These are phyloP conservation scores for Hydraecia micacea DNA, from an alignment of 2,888 invertebrate species.

Conservation along the genomic window DNA sequence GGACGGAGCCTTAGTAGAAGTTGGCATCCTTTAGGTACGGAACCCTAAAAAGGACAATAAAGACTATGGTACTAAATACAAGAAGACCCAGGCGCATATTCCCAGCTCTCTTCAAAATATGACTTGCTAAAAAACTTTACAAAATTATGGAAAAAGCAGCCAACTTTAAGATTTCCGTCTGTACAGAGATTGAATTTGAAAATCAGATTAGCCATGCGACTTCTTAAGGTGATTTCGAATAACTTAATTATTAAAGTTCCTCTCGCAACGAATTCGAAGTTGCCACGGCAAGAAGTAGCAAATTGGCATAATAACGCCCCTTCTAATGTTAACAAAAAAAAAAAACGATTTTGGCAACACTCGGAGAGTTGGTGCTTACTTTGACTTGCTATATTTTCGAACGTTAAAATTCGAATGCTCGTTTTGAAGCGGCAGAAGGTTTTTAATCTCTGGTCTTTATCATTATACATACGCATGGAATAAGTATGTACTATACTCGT, in stretches of 20 bases:
- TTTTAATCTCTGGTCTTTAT: slow-evolving; percentile 26
- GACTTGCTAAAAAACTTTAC: slow-evolving; percentile 20
- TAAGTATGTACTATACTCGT: not conserved
- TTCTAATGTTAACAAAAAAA: slow-evolving; percentile 47
- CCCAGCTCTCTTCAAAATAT: not conserved
- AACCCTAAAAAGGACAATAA: too few species aligned
- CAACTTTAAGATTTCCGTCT: slow-evolving; percentile 27
- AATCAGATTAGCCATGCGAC: slow-evolving; percentile 62
- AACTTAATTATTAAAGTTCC: slow-evolving; percentile 67
- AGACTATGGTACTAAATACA: too few species aligned
- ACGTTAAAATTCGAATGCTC: slow-evolving; percentile 5
- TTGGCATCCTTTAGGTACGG: too few species aligned
- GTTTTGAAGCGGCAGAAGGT: slow-evolving; percentile 15
- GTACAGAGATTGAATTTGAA: slow-evolving; percentile 59
- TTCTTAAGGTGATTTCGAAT: slow-evolving; percentile 60
- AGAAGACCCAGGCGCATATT: too few species aligned
- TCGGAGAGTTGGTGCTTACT: slow-evolving; percentile 19
- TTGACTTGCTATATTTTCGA: slow-evolving; percentile 26
- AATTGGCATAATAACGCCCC: slow-evolving; percentile 56
- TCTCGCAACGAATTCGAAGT: slow-evolving; percentile 41
- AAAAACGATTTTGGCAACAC: slow-evolving; percentile 38
- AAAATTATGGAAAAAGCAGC: slow-evolving; percentile 28
- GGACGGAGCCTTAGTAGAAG: too few species aligned
- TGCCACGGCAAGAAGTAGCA: slow-evolving; percentile 46
- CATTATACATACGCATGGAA: not conserved